Evolutionary conservation across 2,888 invertebrate species (phyloP).

Genomic region (Esperia sulphurella): DNA sequence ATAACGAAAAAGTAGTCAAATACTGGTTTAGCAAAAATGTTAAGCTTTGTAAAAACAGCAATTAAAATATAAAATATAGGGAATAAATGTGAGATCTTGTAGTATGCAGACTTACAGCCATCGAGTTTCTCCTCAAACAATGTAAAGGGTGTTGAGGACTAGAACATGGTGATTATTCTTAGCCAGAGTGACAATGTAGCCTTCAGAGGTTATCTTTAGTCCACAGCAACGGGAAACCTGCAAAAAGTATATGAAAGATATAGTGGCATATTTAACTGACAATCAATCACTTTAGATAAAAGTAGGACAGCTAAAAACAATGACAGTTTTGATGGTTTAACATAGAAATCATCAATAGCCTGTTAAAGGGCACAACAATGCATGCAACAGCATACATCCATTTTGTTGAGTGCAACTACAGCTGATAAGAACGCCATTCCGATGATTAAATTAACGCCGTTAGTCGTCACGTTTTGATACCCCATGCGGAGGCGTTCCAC

Average conservation of each 20-base stretch:
- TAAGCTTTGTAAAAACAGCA: conserved; percentile 78
- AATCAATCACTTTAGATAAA: too few relatives aligned
- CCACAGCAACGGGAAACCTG: conserved; percentile 99
- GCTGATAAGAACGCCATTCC: too few relatives aligned
- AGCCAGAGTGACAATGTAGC: conserved; percentile 96
- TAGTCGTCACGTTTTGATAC: too few relatives aligned
- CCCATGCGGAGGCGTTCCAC: too few relatives aligned
- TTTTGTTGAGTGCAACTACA: too few relatives aligned
- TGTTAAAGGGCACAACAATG: too few relatives aligned
- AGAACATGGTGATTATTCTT: conserved; percentile 99
- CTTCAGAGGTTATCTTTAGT: conserved; percentile 97
- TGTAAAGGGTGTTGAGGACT: conserved; percentile 95
- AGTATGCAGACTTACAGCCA: conserved; percentile 79
- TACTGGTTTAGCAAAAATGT: conserved; percentile 78
- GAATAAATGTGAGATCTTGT: conserved; percentile 80
- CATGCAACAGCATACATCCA: too few relatives aligned
- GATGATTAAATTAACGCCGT: too few relatives aligned
- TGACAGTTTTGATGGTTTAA: too few relatives aligned
- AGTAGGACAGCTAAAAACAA: too few relatives aligned
- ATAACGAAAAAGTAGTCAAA: conserved; percentile 74
- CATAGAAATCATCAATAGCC: too few relatives aligned
- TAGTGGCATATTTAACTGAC: too few relatives aligned
- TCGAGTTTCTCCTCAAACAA: conserved; percentile 85
- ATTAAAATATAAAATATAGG: conserved; percentile 76
- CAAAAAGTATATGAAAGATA: conserved; percentile 21